Conservation (phyloP, 2,113 vertebrate genomes). For the Leucoraja erinaceus region DNA sequence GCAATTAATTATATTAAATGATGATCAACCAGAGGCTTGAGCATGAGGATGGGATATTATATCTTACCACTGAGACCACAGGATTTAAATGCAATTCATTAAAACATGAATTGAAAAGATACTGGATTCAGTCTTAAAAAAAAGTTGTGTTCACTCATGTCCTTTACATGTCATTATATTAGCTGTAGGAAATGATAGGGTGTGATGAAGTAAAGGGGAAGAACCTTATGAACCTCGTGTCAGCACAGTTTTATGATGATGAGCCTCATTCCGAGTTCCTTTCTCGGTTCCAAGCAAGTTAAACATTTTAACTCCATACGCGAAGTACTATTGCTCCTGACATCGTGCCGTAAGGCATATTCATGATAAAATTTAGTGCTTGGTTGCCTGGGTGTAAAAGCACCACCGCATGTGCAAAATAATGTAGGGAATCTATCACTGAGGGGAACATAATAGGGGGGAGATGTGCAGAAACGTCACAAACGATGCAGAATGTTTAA, state of each 20-base stretch:
- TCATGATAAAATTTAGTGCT: background rate
- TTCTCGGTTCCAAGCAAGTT: background rate
- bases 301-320: background rate
- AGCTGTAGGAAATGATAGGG: background rate
- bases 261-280: too few species aligned
- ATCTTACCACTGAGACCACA: too few species aligned
- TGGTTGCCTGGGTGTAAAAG: background rate
- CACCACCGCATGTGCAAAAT: background rate
- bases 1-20: too few species aligned
- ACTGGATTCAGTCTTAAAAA: too few species aligned
- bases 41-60: too few species aligned
- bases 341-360: background rate
- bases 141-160: too few species aligned
- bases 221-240: background rate
- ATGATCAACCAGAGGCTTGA: too few species aligned
- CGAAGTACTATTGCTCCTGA: background rate
- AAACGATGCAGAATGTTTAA: background rate
- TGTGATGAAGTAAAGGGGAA: background rate
- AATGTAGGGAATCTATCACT: background rate
- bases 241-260: too few species aligned
- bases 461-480: background rate
- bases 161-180: background rate
- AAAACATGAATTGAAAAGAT: too few species aligned
- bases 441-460: background rate
- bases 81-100: too few species aligned